A percentile compares a stretch with the other conserved stretches of the same genome.
Conservation (phyloP, 2,113 vertebrate genomes). For the Zapus hudsonius region DNA sequence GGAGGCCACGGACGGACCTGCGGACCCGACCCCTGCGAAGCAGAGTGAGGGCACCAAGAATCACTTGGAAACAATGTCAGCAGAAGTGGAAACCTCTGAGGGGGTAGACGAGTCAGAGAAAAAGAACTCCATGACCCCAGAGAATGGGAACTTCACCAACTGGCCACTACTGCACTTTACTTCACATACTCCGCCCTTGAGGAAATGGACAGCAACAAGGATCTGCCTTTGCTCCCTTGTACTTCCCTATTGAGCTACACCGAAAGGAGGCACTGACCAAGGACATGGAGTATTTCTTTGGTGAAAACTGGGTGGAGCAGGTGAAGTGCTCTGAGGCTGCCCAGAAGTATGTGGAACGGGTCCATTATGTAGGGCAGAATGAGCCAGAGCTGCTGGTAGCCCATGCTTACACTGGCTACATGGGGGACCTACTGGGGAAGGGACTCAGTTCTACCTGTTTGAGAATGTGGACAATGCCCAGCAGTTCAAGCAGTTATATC, state of each 20-base stretch:
- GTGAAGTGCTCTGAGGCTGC: conserved; percentile 91
- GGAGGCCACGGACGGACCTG: fast-evolving
- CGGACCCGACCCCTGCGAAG: fast-evolving
- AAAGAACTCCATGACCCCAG: conserved; percentile 41
- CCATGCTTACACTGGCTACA: conserved; percentile 97
- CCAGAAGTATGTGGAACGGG: conserved; percentile 91
- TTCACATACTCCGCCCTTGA: conserved; percentile 96
- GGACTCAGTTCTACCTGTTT: conserved; percentile 94
- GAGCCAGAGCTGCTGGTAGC: conserved; percentile 94
- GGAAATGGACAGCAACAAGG: conserved; percentile 95
- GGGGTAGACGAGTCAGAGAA: conserved; percentile 75
- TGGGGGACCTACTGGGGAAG: conserved; percentile 98
- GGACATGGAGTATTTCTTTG: conserved; percentile 95
- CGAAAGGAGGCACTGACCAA: conserved; percentile 90
- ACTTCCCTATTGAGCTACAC: conserved; percentile 95
- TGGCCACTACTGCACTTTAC: conserved; percentile 93
- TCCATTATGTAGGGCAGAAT: conserved; percentile 90
- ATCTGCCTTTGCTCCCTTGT: conserved; percentile 93
- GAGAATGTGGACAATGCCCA: conserved; percentile 92
- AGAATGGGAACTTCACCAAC: conserved; percentile 74
- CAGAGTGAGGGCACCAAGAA: not conserved
- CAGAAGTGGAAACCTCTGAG: conserved; percentile 75
- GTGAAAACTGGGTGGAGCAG: conserved; percentile 90
- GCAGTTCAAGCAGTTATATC: conserved; percentile 97
- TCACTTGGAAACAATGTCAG: conserved; percentile 55